These are phyloP conservation scores for Danaus melanippus DNA, from an alignment of 1,140 invertebrate genomes.

Conservation along the genomic window DNA sequence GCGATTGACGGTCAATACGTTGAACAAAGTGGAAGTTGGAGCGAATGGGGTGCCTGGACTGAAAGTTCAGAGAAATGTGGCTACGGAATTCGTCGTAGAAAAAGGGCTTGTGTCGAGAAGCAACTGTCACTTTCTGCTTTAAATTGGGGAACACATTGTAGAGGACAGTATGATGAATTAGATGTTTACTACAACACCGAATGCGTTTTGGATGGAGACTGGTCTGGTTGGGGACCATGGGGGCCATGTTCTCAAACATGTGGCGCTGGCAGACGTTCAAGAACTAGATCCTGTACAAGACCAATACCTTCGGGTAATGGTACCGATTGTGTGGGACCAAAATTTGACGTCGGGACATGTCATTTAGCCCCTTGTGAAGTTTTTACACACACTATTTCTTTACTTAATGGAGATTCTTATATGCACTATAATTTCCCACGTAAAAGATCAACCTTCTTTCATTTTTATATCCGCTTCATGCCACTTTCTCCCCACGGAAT, in stretches of 20 bases:
- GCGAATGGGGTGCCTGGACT: conserved; percentile 48
- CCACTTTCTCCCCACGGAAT: conserved; percentile 53
- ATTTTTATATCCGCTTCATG: conserved; percentile 55
- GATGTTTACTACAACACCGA: conserved; percentile 39
- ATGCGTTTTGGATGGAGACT: conserved; percentile 50
- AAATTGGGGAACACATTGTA: conserved; percentile 54
- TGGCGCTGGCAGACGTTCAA: conserved; percentile 44
- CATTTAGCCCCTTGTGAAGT: conserved; percentile 47
- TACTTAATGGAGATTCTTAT: conserved; percentile 52
- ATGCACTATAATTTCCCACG: conserved; percentile 46
- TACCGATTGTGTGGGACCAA: conserved; percentile 36
- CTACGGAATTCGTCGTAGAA: conserved; percentile 37
- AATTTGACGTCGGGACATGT: conserved; percentile 50
- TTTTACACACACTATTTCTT: conserved; percentile 38
- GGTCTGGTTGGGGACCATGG: conserved; percentile 60
- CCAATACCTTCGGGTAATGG: conserved; percentile 46
- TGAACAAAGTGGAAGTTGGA: conserved; percentile 38
- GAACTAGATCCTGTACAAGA: conserved; percentile 51
- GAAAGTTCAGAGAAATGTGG: conserved; percentile 56
- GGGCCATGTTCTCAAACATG: conserved; percentile 54
- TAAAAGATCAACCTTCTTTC: conserved; percentile 47
- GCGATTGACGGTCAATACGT: conserved; percentile 32
- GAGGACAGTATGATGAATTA: conserved; percentile 51
- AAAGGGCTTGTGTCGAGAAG: conserved; percentile 44
- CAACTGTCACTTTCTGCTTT: conserved; percentile 19